Evolutionary conservation across 2,113 vertebrate genomes (phyloP).

Genomic region (Hystrix cristata): DNA sequence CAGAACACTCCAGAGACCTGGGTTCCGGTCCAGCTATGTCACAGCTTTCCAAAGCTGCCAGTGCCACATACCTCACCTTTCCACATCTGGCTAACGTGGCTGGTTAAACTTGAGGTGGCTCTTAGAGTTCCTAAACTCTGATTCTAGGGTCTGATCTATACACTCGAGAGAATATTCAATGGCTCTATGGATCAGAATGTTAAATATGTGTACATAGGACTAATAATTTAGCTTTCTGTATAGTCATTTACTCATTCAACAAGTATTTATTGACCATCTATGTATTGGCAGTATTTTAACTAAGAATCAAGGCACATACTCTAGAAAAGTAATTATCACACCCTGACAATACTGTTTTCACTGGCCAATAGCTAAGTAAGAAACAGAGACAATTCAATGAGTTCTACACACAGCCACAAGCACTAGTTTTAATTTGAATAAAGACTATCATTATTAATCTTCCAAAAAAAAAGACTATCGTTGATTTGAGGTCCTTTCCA

Average conservation of each 20-base stretch:
- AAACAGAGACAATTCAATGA: background rate
- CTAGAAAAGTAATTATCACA: background rate
- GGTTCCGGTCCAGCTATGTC: background rate
- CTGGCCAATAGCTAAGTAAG: background rate
- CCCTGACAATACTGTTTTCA: background rate
- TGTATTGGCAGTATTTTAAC: background rate
- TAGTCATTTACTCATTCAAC: background rate
- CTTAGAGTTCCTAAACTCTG: background rate
- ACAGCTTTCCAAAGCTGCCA: background rate
- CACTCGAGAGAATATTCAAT: background rate
- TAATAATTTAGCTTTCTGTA: background rate
- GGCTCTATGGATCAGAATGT: background rate
- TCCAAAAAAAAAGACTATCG: background rate
- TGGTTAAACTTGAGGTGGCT: background rate
- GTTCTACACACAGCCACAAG: no score
- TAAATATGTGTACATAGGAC: background rate
- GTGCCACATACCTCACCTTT: background rate
- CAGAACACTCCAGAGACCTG: background rate
- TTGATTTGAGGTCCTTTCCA: background rate
- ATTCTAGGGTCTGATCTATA: background rate
- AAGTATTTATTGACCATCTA: background rate
- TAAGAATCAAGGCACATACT: background rate
- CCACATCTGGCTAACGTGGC: background rate
- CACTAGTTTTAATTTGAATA: background rate
- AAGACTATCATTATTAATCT: background rate